Base-by-base conservation (phyloP, 2,888 invertebrate species). In the Drosophila histrio region DNA sequence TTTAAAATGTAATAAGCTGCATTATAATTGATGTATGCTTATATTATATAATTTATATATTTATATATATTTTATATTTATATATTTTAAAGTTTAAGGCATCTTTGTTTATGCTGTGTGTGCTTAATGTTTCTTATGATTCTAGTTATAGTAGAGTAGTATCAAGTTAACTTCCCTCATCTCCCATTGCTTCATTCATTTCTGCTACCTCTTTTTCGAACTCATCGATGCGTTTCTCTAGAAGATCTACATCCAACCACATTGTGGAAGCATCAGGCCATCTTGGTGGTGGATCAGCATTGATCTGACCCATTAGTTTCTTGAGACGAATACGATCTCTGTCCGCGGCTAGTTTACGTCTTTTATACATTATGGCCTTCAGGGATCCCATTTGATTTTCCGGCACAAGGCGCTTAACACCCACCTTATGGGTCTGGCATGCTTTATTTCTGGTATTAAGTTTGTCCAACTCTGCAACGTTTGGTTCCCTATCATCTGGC, bases 201-300 rank as follows among this genome's bases (percentile, higher is more conserved):
- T 26, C 47, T 0, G 6, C n/a, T 13, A 56, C 28, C 5, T 50
- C 28, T 2, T 32, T 43, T 8, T 59, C 34, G 2, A 43, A 75
- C n/a, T 28, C 13, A n/a, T 61, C 39, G 1, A 79, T 57, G 8
- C 76, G 67, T 0, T 28, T 21, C 36, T 79, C 72, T 28, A 85
- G 38, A 0, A 43, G 1, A 9, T 72, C 68, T 5, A 85, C 65
- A 26, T 85, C 72, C 13, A 53, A 7, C 79, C 79, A 79, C 53
- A 85, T 50, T 0, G 56, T 6, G 1, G 39, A 28, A 4, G 85
- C 76, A 1, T 5, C 6, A 0, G 47, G 7, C 82, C 85, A 85
- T 0, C 13, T 22, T 0, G 79, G 85, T 9, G 79, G 79, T 6
- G 82, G 76, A 57, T 79, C 59, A 0, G 6, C 4, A 22, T 79